Conservation (phyloP, 2,888 invertebrate genomes). For the Drosophila paracracens region DNA sequence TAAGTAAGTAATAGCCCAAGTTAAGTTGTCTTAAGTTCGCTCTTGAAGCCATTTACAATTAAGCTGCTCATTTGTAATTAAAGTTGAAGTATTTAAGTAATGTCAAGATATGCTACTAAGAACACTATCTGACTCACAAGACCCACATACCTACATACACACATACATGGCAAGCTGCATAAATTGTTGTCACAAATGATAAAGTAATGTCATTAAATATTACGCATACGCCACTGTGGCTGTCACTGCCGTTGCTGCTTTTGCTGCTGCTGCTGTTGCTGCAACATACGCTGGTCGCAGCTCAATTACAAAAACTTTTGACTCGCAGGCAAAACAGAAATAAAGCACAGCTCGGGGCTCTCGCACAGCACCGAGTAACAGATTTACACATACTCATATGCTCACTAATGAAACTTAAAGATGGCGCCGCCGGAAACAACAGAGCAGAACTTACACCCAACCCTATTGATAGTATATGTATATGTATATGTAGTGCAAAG, state of each 20-base stretch:
- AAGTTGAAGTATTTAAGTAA: conserved; percentile 41
- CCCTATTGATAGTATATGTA: conserved; percentile 18
- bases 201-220: conserved; percentile 74
- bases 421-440: conserved; percentile 75
- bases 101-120: conserved; percentile 23
- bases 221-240: conserved; percentile 53
- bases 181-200: conserved; percentile 70
- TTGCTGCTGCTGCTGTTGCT: background rate
- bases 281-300: conserved; percentile 32
- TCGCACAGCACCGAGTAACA: conserved; percentile 23
- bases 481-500: conserved; percentile 56
- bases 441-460: conserved; percentile 43
- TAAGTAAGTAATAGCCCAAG: background rate
- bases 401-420: conserved; percentile 72
- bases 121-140: conserved; percentile 13
- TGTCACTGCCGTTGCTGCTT: background rate
- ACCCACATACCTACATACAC: conserved; percentile 12
- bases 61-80: conserved; percentile 47
- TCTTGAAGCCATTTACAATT: conserved; percentile 21
- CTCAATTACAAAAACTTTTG: conserved; percentile 72
- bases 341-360: conserved; percentile 34
- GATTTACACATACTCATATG: conserved; percentile 64
- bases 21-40: background rate
- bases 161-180: conserved; percentile 23
- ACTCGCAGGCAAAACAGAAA: conserved; percentile 42